Evolutionary conservation across 2,113 vertebrate species (phyloP).

Genomic region (Stercorarius parasiticus): DNA sequence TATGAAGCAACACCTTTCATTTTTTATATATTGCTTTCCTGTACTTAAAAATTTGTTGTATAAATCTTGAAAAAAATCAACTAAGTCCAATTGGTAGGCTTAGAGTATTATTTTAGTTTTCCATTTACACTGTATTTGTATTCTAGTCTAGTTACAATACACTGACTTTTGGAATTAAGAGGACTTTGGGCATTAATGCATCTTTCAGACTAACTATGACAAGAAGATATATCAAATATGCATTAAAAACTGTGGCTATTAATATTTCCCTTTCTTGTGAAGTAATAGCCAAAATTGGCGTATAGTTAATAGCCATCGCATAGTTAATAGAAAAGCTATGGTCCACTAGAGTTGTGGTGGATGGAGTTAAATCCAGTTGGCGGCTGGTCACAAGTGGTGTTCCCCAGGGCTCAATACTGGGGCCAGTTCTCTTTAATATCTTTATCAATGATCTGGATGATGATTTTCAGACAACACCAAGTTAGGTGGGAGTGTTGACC

Average conservation of each 20-base stretch:
- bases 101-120: background rate
- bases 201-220: background rate
- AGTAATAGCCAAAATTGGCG: background rate
- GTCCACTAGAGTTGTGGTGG: background rate
- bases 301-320: background rate
- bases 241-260: background rate
- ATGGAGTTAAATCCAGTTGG: background rate
- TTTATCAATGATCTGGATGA: background rate
- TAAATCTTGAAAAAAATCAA: background rate
- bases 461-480: background rate
- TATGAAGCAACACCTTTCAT: background rate
- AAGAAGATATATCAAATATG: background rate
- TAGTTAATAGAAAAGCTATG: background rate
- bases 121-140: background rate
- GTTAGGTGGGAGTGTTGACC: background rate
- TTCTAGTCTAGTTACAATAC: background rate
- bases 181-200: background rate
- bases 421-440: background rate
- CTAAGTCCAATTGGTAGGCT: background rate
- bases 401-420: background rate
- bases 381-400: fast-evolving
- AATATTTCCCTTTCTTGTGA: background rate
- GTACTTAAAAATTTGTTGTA: background rate
- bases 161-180: background rate
- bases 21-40: background rate